Percentiles rank a stretch among this genome's conserved stretches.
Conservation (phyloP, 1,140 invertebrate species). For the Orius laevigatus region DNA sequence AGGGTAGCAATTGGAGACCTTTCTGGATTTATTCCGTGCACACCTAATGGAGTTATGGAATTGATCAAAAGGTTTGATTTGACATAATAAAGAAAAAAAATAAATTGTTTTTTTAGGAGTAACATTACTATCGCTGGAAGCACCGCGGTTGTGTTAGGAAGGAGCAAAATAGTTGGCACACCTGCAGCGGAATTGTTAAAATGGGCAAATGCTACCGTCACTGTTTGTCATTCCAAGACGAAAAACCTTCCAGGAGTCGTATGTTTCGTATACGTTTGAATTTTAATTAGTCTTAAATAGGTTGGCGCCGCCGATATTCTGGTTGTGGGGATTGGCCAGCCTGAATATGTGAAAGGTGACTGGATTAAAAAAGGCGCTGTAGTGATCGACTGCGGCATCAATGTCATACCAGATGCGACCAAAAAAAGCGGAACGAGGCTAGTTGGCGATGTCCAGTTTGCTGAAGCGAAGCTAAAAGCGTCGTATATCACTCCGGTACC, state of each 20-base stretch:
- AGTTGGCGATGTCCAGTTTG: conserved; percentile 89
- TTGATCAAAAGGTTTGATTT: conserved; percentile 52
- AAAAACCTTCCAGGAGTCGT: conserved; percentile 65
- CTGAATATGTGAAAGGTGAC: conserved; percentile 81
- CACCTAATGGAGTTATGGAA: conserved; percentile 82
- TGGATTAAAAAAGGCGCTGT: conserved; percentile 98
- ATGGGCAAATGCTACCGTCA: conserved; percentile 94
- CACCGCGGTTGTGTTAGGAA: conserved; percentile 81
- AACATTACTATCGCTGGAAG: conserved; percentile 68
- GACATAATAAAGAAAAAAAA: background rate
- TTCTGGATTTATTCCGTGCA: conserved; percentile 78
- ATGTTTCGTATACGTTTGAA: conserved; percentile 23
- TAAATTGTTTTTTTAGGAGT: conserved; percentile 29
- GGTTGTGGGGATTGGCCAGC: conserved; percentile 84
- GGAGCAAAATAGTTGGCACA: conserved; percentile 95
- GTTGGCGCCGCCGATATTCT: conserved; percentile 76
- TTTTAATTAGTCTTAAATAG: conserved; percentile 25
- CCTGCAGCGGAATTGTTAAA: conserved; percentile 87
- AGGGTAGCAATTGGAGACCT: conserved; percentile 68
- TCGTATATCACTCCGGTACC: conserved; percentile 92
- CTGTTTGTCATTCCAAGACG: conserved; percentile 91
- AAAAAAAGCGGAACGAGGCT: conserved; percentile 71
- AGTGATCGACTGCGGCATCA: conserved; percentile 99
- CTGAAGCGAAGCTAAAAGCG: conserved; percentile 60
- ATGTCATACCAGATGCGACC: conserved; percentile 70